Evolutionary conservation across 2,797 vertebrate genomes (phyloP).

Genomic region (Peromyscus melanophrys): DNA sequence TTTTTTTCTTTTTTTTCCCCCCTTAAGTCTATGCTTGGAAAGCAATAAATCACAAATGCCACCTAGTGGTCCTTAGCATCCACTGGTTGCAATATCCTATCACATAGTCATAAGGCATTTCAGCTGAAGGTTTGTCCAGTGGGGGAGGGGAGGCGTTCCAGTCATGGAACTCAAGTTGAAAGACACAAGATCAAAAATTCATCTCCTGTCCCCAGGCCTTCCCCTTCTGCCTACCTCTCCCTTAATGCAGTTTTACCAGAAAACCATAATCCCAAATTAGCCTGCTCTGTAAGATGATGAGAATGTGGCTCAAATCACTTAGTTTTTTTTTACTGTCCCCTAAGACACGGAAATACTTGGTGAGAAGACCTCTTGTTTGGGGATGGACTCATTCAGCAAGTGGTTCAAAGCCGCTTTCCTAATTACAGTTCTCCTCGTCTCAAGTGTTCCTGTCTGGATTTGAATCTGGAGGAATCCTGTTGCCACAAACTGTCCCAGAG

Average conservation of each 20-base stretch:
- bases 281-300: too few relatives aligned
- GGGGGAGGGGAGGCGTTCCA: background rate
- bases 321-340: conserved; percentile 30
- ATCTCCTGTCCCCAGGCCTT: background rate
- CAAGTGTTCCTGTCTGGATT: conserved; percentile 8
- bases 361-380: background rate
- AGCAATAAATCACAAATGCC: conserved; percentile 92
- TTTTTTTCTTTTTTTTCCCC: background rate
- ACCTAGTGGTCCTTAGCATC: conserved; percentile 88
- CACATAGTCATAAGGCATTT: background rate
- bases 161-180: background rate
- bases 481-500: background rate
- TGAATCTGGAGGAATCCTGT: conserved; percentile 42
- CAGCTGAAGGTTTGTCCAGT: background rate
- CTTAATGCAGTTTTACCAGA: conserved; percentile 1
- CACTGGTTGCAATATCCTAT: conserved; percentile 69
- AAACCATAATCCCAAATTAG: background rate
- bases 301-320: conserved; percentile 39
- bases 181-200: background rate
- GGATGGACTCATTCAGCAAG: conserved; percentile 51
- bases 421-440: background rate
- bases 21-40: conserved; percentile 53
- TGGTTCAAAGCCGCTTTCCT: conserved; percentile 36
- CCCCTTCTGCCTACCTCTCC: background rate
- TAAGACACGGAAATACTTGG: background rate